Evolutionary conservation across 2,113 vertebrate species (phyloP).

Genomic region (Callionymus lyra): DNA sequence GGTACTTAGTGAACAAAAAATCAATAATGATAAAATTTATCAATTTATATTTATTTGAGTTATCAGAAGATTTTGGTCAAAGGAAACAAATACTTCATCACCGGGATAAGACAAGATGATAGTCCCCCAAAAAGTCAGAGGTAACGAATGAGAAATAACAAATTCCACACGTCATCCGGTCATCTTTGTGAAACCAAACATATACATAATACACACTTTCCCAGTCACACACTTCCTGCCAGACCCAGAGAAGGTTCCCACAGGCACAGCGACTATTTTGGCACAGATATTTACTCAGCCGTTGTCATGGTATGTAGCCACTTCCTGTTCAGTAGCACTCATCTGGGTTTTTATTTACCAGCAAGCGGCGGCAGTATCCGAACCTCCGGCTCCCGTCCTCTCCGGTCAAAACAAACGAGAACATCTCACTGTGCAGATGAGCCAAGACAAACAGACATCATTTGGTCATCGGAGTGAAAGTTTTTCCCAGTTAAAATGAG

Average conservation of each 20-base stretch:
- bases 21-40: too few species aligned
- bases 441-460: constrained; percentile 4
- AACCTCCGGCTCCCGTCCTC: constrained; percentile 85
- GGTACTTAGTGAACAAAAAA: too few species aligned
- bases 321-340: constrained; percentile 44
- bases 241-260: constrained; percentile 53
- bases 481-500: too few species aligned
- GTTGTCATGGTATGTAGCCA: constrained; percentile 49
- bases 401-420: constrained; percentile 86
- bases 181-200: neutral
- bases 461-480: too few species aligned
- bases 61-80: too few species aligned
- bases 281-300: constrained; percentile 57
- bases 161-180: too few species aligned
- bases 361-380: constrained; percentile 83
- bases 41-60: too few species aligned
- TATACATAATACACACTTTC: constrained; percentile 27
- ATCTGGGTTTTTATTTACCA: constrained; percentile 71
- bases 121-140: too few species aligned
- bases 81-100: too few species aligned
- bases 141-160: too few species aligned
- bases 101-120: too few species aligned
- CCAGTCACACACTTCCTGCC: constrained; percentile 49
- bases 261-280: constrained; percentile 49
- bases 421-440: constrained; percentile 73